These are phyloP conservation scores for Zosterops hypoxanthus DNA, from an alignment of 2,113 vertebrate species.

Conservation along the genomic window DNA sequence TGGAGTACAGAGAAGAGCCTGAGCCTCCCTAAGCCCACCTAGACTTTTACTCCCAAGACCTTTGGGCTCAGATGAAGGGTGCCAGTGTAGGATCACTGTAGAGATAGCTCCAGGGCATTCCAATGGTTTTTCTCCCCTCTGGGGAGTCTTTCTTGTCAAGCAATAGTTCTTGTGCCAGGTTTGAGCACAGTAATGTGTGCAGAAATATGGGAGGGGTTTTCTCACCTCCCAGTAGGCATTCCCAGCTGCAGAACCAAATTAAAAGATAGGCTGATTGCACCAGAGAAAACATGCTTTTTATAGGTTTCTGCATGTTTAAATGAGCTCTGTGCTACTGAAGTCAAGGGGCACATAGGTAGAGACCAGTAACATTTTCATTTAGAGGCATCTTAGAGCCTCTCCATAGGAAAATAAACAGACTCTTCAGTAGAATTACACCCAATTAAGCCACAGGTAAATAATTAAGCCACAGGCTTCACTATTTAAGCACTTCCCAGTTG, in stretches of 20 bases:
- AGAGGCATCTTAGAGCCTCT: constrained; percentile 30
- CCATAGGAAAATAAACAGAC: constrained; percentile 58
- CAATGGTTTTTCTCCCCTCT: neutral
- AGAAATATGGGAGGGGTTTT: neutral
- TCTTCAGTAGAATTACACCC: constrained; percentile 45
- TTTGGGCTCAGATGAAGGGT: neutral
- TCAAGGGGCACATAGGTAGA: neutral
- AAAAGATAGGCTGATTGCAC: neutral
- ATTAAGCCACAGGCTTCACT: constrained; percentile 42
- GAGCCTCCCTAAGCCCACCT: neutral
- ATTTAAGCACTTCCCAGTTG: constrained; percentile 37
- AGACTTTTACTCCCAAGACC: neutral
- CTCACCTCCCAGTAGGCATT: accelerated
- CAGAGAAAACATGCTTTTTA: neutral
- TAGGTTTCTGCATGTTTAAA: neutral
- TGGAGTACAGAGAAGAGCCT: neutral
- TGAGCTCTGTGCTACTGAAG: neutral
- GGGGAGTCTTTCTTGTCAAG: neutral
- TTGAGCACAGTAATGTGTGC: neutral
- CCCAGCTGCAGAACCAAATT: neutral
- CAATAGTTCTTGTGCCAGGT: neutral
- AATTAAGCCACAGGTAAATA: constrained; percentile 62
- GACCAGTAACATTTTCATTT: neutral
- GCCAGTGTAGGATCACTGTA: neutral
- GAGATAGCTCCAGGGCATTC: neutral